Evolutionary conservation across 2,113 vertebrate genomes (phyloP).

Genomic region (Tauraco erythrolophus): DNA sequence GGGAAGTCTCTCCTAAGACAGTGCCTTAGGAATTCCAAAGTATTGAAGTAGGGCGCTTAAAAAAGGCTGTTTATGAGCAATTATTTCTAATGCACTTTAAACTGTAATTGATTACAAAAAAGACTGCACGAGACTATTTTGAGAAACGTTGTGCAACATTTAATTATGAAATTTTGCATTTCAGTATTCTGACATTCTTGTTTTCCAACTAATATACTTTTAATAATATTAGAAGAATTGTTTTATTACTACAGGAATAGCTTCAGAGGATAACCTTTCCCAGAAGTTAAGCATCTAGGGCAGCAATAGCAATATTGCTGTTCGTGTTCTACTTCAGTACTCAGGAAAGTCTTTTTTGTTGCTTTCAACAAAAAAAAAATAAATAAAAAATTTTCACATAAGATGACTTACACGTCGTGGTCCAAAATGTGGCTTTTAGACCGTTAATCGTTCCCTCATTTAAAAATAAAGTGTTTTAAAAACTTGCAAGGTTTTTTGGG

Average conservation of each 20-base stretch:
- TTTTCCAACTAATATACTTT: background rate
- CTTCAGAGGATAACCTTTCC: background rate
- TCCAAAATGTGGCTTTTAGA: background rate
- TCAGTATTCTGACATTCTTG: background rate
- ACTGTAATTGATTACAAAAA: slow-evolving; percentile 17
- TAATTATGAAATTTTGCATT: background rate
- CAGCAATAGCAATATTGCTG: background rate
- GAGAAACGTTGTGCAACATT: background rate
- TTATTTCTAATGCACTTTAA: background rate
- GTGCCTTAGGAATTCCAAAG: background rate
- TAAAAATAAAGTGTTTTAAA: background rate
- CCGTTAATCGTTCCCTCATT: background rate
- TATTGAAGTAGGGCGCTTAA: background rate
- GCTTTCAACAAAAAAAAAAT: background rate
- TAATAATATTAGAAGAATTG: background rate
- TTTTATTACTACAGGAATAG: background rate
- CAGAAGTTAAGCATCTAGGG: background rate
- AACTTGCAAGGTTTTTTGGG: background rate
- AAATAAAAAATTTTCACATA: background rate
- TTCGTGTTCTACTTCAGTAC: background rate
- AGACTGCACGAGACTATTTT: background rate
- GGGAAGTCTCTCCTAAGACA: background rate
- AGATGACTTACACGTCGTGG: background rate
- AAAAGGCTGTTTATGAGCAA: background rate
- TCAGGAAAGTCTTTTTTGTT: background rate